These are phyloP conservation scores for Mechanitis messenoides DNA, from an alignment of 2,888 invertebrate genomes.

Conservation along the genomic window DNA sequence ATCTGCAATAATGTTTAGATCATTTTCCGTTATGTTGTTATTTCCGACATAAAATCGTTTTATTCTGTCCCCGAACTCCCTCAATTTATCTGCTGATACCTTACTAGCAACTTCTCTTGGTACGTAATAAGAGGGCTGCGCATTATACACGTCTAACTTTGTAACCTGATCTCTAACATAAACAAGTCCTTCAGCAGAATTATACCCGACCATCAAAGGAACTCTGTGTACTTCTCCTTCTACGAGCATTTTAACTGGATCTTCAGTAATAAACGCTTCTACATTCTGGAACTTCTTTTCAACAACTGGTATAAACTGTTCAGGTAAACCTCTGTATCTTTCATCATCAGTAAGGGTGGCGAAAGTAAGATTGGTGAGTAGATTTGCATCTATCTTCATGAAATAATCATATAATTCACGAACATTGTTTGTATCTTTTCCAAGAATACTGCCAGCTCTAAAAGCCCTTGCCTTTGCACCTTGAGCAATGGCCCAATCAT, in stretches of 20 bases:
- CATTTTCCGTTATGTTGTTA: conserved; percentile 37
- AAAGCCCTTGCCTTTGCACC: conserved; percentile 38
- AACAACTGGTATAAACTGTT: conserved; percentile 49
- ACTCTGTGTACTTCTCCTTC: conserved; percentile 42
- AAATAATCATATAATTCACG: conserved; percentile 46
- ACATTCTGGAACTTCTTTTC: conserved; percentile 46
- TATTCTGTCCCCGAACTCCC: conserved; percentile 44
- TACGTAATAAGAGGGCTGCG: conserved; percentile 41
- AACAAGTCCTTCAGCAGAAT: conserved; percentile 48
- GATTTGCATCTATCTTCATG: conserved; percentile 41
- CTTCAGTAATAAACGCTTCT: conserved; percentile 45
- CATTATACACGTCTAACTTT: conserved; percentile 39
- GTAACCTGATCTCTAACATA: conserved; percentile 36
- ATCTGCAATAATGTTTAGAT: conserved; percentile 35
- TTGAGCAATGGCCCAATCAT: conserved; percentile 41
- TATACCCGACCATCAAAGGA: conserved; percentile 51
- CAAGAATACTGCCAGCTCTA: conserved; percentile 43
- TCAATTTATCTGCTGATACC: conserved; percentile 34
- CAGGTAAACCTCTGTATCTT: conserved; percentile 43
- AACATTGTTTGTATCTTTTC: conserved; percentile 32
- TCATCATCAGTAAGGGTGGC: conserved; percentile 46
- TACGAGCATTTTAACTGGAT: conserved; percentile 41
- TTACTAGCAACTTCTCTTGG: conserved; percentile 43
- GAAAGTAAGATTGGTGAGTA: conserved; percentile 39
- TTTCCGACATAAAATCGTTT: conserved; percentile 46